Conservation (phyloP, 2,113 vertebrate species). For the Chlorocebus sabaeus region DNA sequence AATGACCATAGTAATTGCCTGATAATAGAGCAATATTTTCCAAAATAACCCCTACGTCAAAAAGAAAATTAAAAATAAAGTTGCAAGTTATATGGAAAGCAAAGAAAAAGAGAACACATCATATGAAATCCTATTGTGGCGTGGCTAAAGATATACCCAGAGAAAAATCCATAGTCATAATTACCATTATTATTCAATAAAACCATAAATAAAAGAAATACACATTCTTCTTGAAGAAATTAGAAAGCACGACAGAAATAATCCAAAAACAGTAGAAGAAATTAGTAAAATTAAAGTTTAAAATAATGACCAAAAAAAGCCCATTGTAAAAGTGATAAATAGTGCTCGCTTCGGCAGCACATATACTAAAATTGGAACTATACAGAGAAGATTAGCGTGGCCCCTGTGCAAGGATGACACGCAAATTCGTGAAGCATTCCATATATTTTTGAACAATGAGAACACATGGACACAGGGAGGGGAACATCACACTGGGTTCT, state of each 20-base stretch:
- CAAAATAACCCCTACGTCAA: background rate
- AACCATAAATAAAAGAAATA: background rate
- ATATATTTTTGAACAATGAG: too few relatives aligned
- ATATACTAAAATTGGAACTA: too few relatives aligned
- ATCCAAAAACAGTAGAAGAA: conserved; percentile 14
- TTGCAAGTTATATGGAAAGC: background rate
- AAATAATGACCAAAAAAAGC: conserved; percentile 18
- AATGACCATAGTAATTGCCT: background rate
- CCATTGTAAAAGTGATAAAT: conserved; percentile 4
- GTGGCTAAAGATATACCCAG: background rate
- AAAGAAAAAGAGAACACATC: background rate
- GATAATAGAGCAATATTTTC: background rate
- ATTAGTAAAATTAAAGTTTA: conserved; percentile 18
- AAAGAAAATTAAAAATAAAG: conserved; percentile 26
- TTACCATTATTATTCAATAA: background rate
- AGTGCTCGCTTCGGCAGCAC: background rate
- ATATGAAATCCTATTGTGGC: background rate
- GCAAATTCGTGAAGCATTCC: too few relatives aligned
- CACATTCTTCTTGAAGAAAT: conserved; percentile 10
- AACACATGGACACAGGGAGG: too few relatives aligned
- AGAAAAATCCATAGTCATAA: background rate
- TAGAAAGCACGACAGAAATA: background rate
- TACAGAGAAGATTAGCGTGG: too few relatives aligned
- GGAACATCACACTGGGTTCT: too few relatives aligned
- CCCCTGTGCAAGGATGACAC: too few relatives aligned